Conservation (phyloP, 2,797 vertebrate species). For the Streptopelia turtur region DNA sequence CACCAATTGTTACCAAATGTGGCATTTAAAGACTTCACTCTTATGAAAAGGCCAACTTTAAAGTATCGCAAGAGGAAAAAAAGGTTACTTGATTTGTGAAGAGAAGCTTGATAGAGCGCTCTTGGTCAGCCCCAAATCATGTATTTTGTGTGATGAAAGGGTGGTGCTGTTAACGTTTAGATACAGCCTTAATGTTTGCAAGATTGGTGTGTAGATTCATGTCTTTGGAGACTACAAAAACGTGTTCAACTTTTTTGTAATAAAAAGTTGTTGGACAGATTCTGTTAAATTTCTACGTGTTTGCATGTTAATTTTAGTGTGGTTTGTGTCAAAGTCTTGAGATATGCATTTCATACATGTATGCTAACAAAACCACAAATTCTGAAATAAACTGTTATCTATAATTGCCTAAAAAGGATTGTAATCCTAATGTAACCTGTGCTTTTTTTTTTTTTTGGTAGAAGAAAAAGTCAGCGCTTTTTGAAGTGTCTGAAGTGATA, state of each 20-base stretch:
- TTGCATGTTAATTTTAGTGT: background rate
- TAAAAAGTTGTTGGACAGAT: background rate
- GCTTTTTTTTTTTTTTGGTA: slow-evolving; percentile 48
- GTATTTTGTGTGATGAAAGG: background rate
- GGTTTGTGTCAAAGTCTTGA: background rate
- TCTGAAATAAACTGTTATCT: background rate
- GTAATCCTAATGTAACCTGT: background rate
- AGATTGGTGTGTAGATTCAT: background rate
- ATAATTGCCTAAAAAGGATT: background rate
- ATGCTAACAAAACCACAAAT: background rate
- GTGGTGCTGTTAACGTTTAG: background rate
- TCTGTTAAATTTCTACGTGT: background rate
- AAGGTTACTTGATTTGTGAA: background rate
- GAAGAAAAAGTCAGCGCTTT: slow-evolving; percentile 99
- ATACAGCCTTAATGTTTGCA: background rate
- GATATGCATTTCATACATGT: background rate
- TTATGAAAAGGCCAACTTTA: background rate
- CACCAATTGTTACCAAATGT: background rate
- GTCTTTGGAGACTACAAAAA: background rate
- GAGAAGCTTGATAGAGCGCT: background rate
- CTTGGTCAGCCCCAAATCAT: background rate
- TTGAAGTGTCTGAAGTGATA: slow-evolving; percentile 99
- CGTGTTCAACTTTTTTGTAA: background rate
- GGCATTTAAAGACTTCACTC: background rate
- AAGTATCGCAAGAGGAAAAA: background rate